Evolutionary conservation across 2,888 invertebrate species (phyloP), one percentile per base, ranked within the genome.

Genomic region (Cryptus armator): DNA sequence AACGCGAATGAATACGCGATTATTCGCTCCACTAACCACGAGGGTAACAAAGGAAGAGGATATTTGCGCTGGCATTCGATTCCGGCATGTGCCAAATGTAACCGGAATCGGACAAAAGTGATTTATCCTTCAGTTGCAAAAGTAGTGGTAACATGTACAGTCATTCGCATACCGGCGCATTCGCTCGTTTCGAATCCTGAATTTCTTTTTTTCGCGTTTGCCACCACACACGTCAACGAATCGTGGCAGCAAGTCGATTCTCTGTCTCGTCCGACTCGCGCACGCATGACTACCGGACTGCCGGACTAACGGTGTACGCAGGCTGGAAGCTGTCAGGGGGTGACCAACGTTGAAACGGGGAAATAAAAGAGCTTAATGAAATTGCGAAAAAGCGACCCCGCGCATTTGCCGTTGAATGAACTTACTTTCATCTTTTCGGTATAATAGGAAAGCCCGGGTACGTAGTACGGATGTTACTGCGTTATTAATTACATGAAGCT

Each of bases 341-440:
- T 77, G 46, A 51, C 14, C 19, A 59, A 51, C 37, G 16, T 56
- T 66, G 24, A 64, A 66, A 24, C 29, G 32, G 70, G 32, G 53
- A 85, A 75, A 85, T 85, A 82, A 85, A 82, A 82, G 79, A 76
- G 76, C 79, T 82, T 80, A 85, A 85, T 82, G 79, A 85, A 82
- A 79, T 82, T 72, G 75, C 75, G 79, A 85, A 80, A 82, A 51
- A 80, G 66, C 53, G 64, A 74, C 74, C 24, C 68, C 78, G 14
- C n/a, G 43, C 70, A 80, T 85, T n/a, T 44, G 16, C 51, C 53
- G 53, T 72, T 68, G 79, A 85, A 67, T 79, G 74, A 79, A 82
- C 79, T 82, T 80, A 82, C 82, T 85, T 85, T 85, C 82, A 85
- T 85, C 79, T 85, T 79, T 82, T 59, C 56, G 14, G 29, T 48